Conservation (phyloP, 1,140 invertebrate species). For the Calephelis virginiensis region DNA sequence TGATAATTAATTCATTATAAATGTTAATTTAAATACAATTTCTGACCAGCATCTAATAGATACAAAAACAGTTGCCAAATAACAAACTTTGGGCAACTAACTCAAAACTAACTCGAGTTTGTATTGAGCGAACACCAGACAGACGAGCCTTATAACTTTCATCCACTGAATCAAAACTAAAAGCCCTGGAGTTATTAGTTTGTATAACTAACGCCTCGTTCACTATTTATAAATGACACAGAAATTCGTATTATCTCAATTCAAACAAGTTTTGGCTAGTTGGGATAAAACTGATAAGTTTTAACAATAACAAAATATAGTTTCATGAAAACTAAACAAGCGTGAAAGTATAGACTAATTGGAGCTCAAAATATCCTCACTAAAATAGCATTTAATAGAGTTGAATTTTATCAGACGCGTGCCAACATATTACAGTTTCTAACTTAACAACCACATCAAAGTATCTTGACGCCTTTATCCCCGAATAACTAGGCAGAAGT, state of each 20-base stretch:
- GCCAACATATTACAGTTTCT: too few relatives aligned
- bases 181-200: conserved; percentile 14
- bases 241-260: background rate
- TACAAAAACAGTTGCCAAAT: conserved; percentile 5
- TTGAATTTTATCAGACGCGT: too few relatives aligned
- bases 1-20: too few relatives aligned
- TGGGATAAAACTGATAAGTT: background rate
- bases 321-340: too few relatives aligned
- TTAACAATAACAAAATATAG: too few relatives aligned
- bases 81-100: conserved; percentile 6
- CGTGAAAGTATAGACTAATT: too few relatives aligned
- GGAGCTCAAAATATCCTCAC: too few relatives aligned
- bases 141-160: conserved; percentile 7
- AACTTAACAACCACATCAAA: too few relatives aligned
- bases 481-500: too few relatives aligned
- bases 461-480: too few relatives aligned
- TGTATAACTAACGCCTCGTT: background rate
- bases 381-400: too few relatives aligned
- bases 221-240: conserved; percentile 2
- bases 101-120: conserved; percentile 3
- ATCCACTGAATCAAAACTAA: conserved; percentile 4
- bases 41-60: background rate
- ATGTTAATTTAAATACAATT: background rate
- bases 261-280: background rate
- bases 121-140: conserved; percentile 5